phyloP scores from a whole-genome alignment of 2,113 vertebrate species.

The Callopanchax toddi region DNA sequence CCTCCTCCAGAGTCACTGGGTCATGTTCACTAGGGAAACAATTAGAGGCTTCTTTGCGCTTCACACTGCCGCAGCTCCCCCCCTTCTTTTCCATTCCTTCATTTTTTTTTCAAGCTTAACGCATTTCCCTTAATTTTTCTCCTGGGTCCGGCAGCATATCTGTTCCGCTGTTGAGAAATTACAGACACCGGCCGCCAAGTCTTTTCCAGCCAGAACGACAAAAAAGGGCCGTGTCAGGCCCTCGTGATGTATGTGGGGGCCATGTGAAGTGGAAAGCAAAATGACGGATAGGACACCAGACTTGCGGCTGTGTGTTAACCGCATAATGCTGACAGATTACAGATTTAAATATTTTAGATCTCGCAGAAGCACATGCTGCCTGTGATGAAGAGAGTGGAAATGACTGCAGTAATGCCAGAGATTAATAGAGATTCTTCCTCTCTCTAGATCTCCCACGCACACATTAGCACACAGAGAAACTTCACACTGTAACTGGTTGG shows the following conservation, averaged over 20 bases:
- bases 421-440: conserved; percentile 68
- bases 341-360: conserved; percentile 84
- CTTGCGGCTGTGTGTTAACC: conserved; percentile 65
- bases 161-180: conserved; percentile 69
- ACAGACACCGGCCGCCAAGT: conserved; percentile 56
- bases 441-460: conserved; percentile 10
- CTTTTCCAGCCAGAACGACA: conserved; percentile 62
- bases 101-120: conserved; percentile 26
- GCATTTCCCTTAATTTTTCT: conserved; percentile 63
- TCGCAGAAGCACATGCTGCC: conserved; percentile 66
- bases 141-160: conserved; percentile 60
- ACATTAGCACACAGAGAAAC: conserved; percentile 30
- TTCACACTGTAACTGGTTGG: conserved; percentile 18
- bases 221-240: conserved; percentile 66
- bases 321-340: conserved; percentile 79
- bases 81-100: conserved; percentile 21
- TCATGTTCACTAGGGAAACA: conserved; percentile 75
- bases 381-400: conserved; percentile 73
- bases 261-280: conserved; percentile 61
- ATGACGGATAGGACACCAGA: conserved; percentile 72
- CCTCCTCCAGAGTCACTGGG: conserved; percentile 69
- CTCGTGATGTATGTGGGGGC: conserved; percentile 57
- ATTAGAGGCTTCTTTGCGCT: conserved; percentile 66
- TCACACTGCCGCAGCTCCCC: conserved; percentile 40
- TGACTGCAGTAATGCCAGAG: conserved; percentile 74